Evolutionary conservation across 2,797 vertebrate genomes (phyloP).

Genomic region (Tenualosa thibaudeaui): DNA sequence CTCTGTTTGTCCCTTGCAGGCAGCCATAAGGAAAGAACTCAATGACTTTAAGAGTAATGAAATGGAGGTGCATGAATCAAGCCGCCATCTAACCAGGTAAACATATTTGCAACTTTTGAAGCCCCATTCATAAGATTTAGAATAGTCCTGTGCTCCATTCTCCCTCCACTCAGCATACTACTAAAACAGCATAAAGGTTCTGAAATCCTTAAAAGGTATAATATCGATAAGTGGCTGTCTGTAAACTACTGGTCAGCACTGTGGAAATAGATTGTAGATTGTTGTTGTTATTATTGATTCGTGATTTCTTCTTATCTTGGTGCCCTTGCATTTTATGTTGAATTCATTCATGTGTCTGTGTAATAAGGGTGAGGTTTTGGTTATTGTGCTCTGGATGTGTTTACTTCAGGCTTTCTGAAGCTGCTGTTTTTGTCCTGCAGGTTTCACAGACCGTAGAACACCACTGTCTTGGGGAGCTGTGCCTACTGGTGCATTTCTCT

Average conservation of each 20-base stretch:
- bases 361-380: not conserved
- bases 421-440: slow-evolving; percentile 61
- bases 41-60: slow-evolving; percentile 99
- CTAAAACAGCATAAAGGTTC: not conserved
- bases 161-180: not conserved
- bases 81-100: slow-evolving; percentile 99
- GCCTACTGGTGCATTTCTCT: slow-evolving; percentile 67
- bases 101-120: slow-evolving; percentile 21
- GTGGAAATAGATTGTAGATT: not conserved
- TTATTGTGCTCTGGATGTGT: not conserved
- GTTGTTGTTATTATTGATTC: not conserved
- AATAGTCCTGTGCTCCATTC: not conserved
- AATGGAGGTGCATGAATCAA: slow-evolving; percentile 99
- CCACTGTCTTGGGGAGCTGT: slow-evolving; percentile 75
- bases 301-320: not conserved
- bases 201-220: not conserved
- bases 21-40: slow-evolving; percentile 98
- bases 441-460: slow-evolving; percentile 97
- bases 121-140: not conserved
- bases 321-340: not conserved
- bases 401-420: not conserved
- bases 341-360: not conserved
- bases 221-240: not conserved
- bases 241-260: not conserved
- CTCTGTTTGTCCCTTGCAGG: slow-evolving; percentile 71